Base-by-base conservation (phyloP, 2,797 vertebrate genomes). In the Distichodus sexfasciatus region DNA sequence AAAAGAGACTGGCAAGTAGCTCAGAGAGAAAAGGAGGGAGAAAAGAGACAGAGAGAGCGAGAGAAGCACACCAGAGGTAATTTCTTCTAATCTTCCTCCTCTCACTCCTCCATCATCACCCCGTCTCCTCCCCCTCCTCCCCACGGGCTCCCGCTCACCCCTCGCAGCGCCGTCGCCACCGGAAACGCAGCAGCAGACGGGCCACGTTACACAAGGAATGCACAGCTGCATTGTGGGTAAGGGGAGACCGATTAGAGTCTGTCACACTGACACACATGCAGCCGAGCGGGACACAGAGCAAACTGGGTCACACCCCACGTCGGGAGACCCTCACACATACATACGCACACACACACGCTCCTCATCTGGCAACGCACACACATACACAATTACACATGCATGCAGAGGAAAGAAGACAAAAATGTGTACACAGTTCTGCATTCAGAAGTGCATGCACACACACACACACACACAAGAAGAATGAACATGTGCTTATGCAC, bases 261-360 rank as follows among this genome's bases (percentile, higher is more conserved):
- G 41, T 73, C 66, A 65, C 31, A 60, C 53, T 62, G 41, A 61
- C 60, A 69, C 41, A 64, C 19, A 69, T 66, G 57, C 70, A 73
- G 36, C 1, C 0, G 6, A 53, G 60, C 6, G 57, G 61, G 15
- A 14, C 12, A 65, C 3, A 28, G 54, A n/a, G n/a, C n/a, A 72
- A 72, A 76, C 51, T 76, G 72, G 60, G 64, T 73, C 65, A 74
- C 55, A 68, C 59, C 57, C 40, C 64, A 73, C 19, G 28, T 31
- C 12, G 38, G 46, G 65, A 38, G 50, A 41, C 54, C 12, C 17
- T 53, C 38, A 31, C 19, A 65, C 62, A 36, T 28, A 46, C 21
- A 51, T 43, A 31, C 5, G 9, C 38, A 15, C n/a, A 51, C 0
- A 41, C 21, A 14, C 31, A 48, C n/a, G n/a, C n/a, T n/a, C n/a